Conservation (phyloP, 2,113 vertebrate species). For the Malurus elegans region DNA sequence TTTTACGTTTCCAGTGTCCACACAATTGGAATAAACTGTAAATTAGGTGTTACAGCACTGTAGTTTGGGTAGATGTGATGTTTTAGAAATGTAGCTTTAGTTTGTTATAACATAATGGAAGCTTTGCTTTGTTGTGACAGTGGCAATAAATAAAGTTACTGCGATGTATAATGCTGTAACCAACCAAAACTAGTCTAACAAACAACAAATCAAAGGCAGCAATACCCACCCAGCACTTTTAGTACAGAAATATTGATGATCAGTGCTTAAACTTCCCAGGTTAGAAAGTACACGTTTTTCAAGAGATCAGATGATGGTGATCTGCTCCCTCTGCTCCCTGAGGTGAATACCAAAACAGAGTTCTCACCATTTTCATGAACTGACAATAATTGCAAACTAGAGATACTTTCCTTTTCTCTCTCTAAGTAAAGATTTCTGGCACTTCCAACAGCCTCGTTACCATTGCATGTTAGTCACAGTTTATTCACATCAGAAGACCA, state of each 20-base stretch:
- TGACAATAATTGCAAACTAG: not conserved
- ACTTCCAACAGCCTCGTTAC: slow-evolving; percentile 27
- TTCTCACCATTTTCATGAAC: not conserved
- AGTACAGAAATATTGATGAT: not conserved
- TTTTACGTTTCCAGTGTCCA: slow-evolving; percentile 68
- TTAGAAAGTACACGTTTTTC: slow-evolving; percentile 21
- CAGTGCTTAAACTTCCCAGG: slow-evolving; percentile 13
- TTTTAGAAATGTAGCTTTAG: slow-evolving; percentile 74
- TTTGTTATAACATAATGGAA: slow-evolving; percentile 78
- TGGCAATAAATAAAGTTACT: slow-evolving; percentile 77
- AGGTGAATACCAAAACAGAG: not conserved
- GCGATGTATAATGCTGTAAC: slow-evolving; percentile 70
- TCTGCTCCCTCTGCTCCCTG: not conserved
- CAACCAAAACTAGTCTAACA: slow-evolving; percentile 71
- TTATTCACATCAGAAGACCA: slow-evolving; percentile 59
- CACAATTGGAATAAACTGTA: slow-evolving; percentile 74
- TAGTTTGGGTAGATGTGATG: slow-evolving; percentile 65
- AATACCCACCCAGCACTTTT: slow-evolving; percentile 44
- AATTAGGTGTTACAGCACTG: slow-evolving; percentile 71
- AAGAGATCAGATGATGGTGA: not conserved
- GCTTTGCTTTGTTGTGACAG: slow-evolving; percentile 79
- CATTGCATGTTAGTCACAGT: slow-evolving; percentile 42
- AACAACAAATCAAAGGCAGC: slow-evolving; percentile 66
- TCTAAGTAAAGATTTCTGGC: slow-evolving; percentile 22
- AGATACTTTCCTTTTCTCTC: not conserved